phyloP scores from a whole-genome alignment of 2,797 vertebrate species.

The Neosilurus hyrtlii region DNA sequence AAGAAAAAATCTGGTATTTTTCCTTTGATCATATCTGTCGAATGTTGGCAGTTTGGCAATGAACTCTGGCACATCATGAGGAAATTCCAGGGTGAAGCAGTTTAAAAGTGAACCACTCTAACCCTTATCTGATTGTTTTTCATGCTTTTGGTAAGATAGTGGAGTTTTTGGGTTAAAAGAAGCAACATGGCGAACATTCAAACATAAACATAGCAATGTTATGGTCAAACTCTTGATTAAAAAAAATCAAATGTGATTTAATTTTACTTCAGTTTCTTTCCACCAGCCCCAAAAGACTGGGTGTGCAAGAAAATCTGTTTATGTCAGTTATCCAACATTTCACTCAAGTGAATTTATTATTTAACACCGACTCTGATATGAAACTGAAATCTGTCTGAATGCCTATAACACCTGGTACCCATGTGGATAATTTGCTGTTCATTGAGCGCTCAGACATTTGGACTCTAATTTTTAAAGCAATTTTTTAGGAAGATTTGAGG shows the following conservation, averaged over 20 bases:
- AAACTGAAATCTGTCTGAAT: background rate
- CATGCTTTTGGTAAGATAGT: slow-evolving; percentile 14
- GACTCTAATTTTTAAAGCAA: background rate
- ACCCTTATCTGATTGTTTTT: slow-evolving; percentile 28
- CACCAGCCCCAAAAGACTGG: slow-evolving; percentile 7
- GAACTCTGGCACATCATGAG: slow-evolving; percentile 8
- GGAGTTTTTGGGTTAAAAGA: slow-evolving; percentile 14
- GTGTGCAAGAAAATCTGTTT: background rate
- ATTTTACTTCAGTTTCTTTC: background rate
- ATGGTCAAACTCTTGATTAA: background rate
- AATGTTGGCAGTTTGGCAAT: slow-evolving; percentile 25
- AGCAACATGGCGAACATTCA: background rate
- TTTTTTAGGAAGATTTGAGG: background rate
- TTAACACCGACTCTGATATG: background rate
- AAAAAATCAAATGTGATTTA: slow-evolving; percentile 7
- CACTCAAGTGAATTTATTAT: slow-evolving; percentile 10
- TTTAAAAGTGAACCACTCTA: slow-evolving; percentile 4
- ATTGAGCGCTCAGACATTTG: background rate
- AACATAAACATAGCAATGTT: background rate
- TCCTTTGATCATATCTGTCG: slow-evolving; percentile 13
- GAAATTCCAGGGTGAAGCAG: slow-evolving; percentile 1
- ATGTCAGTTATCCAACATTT: slow-evolving; percentile 6
- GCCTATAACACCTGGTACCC: background rate
- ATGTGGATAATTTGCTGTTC: background rate
- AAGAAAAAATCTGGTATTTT: background rate